Conservation (phyloP, 1,140 invertebrate species). For the Archivesica marissinica region DNA sequence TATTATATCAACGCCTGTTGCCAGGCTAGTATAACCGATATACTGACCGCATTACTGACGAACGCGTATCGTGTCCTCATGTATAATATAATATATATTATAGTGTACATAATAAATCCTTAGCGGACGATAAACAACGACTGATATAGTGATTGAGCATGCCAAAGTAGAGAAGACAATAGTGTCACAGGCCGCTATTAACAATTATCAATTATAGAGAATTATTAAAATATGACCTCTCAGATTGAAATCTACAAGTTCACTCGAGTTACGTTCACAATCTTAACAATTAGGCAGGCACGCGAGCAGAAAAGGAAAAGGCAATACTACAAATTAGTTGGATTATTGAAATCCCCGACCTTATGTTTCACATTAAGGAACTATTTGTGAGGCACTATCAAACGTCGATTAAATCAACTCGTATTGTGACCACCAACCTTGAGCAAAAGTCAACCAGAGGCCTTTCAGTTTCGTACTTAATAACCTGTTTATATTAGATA, state of each 20-base stretch:
- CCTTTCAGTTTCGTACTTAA: constrained; percentile 12
- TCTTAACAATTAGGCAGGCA: not conserved
- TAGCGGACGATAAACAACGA: not conserved
- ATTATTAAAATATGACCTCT: constrained; percentile 24
- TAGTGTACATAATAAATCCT: no score
- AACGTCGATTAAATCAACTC: not conserved
- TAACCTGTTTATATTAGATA: constrained; percentile 13
- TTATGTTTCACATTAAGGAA: constrained; percentile 21
- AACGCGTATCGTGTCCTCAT: no score
- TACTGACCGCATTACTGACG: no score
- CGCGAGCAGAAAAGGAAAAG: constrained; percentile 2
- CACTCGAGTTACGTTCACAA: not conserved
- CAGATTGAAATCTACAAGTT: not conserved
- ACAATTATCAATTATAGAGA: constrained; percentile 16
- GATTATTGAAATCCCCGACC: constrained; percentile 7
- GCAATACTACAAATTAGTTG: not conserved
- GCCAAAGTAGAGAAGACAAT: constrained; percentile 7
- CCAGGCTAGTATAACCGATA: no score
- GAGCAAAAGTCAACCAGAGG: constrained; percentile 1
- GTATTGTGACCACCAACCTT: constrained; percentile 17
- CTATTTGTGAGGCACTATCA: constrained; percentile 7
- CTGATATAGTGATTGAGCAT: not conserved
- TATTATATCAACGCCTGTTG: no score
- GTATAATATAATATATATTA: no score
- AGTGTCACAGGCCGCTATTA: not conserved